Evolutionary conservation across 2,113 vertebrate genomes (phyloP).

Genomic region (Stigmatopora argus): DNA sequence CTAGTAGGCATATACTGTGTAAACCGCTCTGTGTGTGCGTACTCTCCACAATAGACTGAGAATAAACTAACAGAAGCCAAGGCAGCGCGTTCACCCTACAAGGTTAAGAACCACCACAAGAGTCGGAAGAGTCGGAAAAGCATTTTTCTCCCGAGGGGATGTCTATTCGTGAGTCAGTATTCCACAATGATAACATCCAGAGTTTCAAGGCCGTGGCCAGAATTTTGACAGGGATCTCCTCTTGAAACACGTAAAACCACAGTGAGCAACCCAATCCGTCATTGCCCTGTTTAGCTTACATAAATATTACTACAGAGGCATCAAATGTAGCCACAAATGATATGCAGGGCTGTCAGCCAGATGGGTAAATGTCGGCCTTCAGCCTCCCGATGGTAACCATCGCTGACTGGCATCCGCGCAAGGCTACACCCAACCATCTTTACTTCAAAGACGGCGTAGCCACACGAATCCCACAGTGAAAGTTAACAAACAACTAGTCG

Average conservation of each 20-base stretch:
- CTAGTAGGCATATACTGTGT: background rate
- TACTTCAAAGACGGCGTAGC: slow-evolving; percentile 51
- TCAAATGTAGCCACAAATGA: slow-evolving; percentile 62
- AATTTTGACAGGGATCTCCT: slow-evolving; percentile 50
- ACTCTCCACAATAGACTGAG: background rate
- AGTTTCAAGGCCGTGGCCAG: slow-evolving; percentile 26
- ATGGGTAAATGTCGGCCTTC: slow-evolving; percentile 49
- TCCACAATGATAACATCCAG: slow-evolving; percentile 17
- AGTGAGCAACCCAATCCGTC: slow-evolving; percentile 44
- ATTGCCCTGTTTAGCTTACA: slow-evolving; percentile 44
- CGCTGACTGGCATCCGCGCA: slow-evolving; percentile 34
- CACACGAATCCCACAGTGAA: slow-evolving; percentile 53
- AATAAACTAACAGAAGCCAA: slow-evolving; percentile 6
- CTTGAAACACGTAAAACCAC: slow-evolving; percentile 53
- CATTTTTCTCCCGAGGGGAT: slow-evolving; percentile 5
- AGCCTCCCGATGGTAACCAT: slow-evolving; percentile 55
- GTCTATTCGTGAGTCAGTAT: slow-evolving; percentile 4
- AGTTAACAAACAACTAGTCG: slow-evolving; percentile 43
- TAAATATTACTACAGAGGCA: slow-evolving; percentile 51
- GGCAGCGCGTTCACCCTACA: slow-evolving; percentile 15
- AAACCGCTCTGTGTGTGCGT: background rate
- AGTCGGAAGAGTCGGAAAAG: slow-evolving; percentile 20
- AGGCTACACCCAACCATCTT: slow-evolving; percentile 62
- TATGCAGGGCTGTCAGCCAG: slow-evolving; percentile 41
- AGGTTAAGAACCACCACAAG: slow-evolving; percentile 11